Conservation (phyloP, 2,888 invertebrate genomes). For the Eupeodes latifasciatus region DNA sequence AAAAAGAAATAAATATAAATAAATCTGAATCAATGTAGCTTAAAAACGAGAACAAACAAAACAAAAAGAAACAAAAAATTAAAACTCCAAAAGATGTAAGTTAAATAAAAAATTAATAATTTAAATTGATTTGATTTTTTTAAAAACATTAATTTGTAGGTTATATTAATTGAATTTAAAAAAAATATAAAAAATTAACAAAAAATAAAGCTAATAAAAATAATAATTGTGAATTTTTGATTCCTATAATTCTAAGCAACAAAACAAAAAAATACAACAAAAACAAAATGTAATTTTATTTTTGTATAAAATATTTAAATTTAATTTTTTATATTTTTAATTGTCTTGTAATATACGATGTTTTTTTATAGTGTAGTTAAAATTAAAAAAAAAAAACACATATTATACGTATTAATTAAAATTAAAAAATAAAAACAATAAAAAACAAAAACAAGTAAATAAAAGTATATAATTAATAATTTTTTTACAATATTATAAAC, state of each 20-base stretch:
- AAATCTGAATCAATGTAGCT: constrained; percentile 68
- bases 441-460: constrained; percentile 48
- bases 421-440: constrained; percentile 40
- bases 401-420: constrained; percentile 74
- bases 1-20: constrained; percentile 11
- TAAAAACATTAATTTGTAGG: constrained; percentile 51
- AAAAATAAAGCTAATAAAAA: constrained; percentile 28
- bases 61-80: constrained; percentile 14
- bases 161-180: constrained; percentile 51
- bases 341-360: constrained; percentile 68
- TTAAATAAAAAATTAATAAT: constrained; percentile 46
- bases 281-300: constrained; percentile 67
- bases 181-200: constrained; percentile 1
- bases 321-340: constrained; percentile 41
- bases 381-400: constrained; percentile 65
- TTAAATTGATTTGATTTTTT: constrained; percentile 42
- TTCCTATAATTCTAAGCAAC: constrained; percentile 70
- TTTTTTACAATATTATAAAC: constrained; percentile 76
- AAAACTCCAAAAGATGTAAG: constrained; percentile 63
- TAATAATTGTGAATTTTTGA: constrained; percentile 76
- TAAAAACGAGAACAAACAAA: constrained; percentile 46
- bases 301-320: constrained; percentile 68
- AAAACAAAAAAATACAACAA: not conserved
- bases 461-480: constrained; percentile 75
- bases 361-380: constrained; percentile 68